These are phyloP conservation scores for Gryllus bimaculatus DNA, from an alignment of 1,140 invertebrate species.

Conservation along the genomic window DNA sequence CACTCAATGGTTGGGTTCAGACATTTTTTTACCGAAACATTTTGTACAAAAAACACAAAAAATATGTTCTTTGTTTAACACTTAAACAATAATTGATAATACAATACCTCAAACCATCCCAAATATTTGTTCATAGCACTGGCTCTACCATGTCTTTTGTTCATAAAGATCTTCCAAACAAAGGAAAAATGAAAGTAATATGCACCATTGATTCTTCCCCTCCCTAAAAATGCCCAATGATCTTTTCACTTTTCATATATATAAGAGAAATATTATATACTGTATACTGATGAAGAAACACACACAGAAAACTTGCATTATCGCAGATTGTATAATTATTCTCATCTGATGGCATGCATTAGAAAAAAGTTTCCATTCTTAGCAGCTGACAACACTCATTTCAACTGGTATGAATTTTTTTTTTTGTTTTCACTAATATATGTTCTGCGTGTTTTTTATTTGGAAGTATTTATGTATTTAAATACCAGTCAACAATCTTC, in stretches of 20 bases:
- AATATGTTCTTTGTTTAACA: neutral
- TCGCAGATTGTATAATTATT: neutral
- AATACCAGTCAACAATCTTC: constrained; percentile 4
- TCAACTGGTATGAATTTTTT: constrained; percentile 5
- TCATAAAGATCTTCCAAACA: neutral
- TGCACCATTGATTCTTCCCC: neutral
- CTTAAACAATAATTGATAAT: constrained; percentile 7
- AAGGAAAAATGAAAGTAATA: neutral
- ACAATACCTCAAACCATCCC: constrained; percentile 14
- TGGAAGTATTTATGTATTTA: constrained; percentile 6
- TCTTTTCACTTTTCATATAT: neutral
- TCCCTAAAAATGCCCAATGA: neutral
- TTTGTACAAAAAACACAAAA: constrained; percentile 12
- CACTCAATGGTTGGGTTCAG: constrained; percentile 14
- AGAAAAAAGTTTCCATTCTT: neutral
- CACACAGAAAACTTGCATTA: constrained; percentile 7
- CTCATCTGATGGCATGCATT: neutral
- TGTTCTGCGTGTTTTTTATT: neutral
- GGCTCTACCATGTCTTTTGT: constrained; percentile 9
- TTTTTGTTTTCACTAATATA: neutral
- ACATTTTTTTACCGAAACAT: constrained; percentile 9
- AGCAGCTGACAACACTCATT: neutral
- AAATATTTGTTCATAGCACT: constrained; percentile 9
- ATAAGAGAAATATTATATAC: neutral
- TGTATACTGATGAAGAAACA: neutral